phyloP scores from a whole-genome alignment of 2,797 vertebrate genomes.

The Cyprinodon diabolis region DNA sequence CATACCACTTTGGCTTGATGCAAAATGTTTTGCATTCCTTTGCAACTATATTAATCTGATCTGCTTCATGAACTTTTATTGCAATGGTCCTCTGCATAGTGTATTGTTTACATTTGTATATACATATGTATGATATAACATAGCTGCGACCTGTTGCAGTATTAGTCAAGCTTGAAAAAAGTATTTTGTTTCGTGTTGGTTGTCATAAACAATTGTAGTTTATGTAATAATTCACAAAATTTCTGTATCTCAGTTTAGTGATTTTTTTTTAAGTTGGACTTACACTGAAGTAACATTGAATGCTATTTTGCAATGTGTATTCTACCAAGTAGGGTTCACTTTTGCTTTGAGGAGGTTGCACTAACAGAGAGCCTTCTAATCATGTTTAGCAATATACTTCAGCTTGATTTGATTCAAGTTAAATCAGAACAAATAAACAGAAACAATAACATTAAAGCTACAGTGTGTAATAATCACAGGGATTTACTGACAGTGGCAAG shows the following conservation, averaged over 20 bases:
- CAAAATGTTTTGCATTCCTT: slow-evolving; percentile 19
- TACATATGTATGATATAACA: slow-evolving; percentile 39
- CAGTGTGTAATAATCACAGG: too few species aligned
- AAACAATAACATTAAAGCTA: not conserved
- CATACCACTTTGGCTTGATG: slow-evolving; percentile 24
- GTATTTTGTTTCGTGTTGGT: slow-evolving; percentile 26
- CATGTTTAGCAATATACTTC: not conserved
- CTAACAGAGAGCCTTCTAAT: not conserved
- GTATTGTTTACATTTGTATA: slow-evolving; percentile 38
- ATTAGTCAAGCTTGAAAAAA: slow-evolving; percentile 6
- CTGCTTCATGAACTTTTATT: slow-evolving; percentile 40
- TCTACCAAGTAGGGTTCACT: too few species aligned
- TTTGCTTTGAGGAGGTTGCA: not conserved
- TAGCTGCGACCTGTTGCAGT: slow-evolving; percentile 38
- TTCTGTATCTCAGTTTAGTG: slow-evolving; percentile 8
- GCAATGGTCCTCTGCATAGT: slow-evolving; percentile 11
- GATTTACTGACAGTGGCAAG: too few species aligned
- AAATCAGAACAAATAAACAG: not conserved
- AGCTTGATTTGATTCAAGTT: not conserved
- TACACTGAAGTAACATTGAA: not conserved
- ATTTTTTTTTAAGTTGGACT: not conserved
- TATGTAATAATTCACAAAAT: slow-evolving; percentile 33
- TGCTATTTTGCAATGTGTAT: not conserved
- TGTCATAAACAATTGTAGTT: slow-evolving; percentile 1
- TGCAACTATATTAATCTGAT: slow-evolving; percentile 35